Evolutionary conservation across 2,113 vertebrate species (phyloP).

Genomic region (Oxyura jamaicensis): DNA sequence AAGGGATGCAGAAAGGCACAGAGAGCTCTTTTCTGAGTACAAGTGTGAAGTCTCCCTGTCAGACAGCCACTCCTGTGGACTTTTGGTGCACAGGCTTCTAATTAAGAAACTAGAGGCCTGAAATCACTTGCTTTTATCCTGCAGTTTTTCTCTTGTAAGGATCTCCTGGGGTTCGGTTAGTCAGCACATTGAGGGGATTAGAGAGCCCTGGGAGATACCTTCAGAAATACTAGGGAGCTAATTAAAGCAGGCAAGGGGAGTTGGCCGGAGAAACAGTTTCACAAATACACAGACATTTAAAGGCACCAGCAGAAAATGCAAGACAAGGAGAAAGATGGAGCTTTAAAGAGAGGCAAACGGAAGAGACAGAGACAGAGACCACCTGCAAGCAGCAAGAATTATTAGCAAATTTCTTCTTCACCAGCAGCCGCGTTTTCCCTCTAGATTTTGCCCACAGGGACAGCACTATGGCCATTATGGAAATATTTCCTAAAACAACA

Average conservation of each 20-base stretch:
- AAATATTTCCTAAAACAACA: not conserved
- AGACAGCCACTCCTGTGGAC: not conserved
- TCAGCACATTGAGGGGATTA: constrained; percentile 13
- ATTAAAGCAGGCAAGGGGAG: constrained; percentile 15
- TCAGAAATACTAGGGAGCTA: constrained; percentile 8
- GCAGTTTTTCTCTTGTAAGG: constrained; percentile 1
- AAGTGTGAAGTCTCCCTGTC: not conserved
- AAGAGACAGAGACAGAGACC: not conserved
- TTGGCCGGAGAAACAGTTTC: not conserved
- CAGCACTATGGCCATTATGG: not conserved
- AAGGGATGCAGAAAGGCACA: not conserved
- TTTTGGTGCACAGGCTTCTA: not conserved
- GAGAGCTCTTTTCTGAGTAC: not conserved
- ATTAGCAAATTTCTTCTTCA: not conserved
- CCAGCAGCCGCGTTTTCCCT: not conserved
- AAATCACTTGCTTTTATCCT: constrained; percentile 21
- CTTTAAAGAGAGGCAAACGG: not conserved
- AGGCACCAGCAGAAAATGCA: not conserved
- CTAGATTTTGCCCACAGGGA: not conserved
- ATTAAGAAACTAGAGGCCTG: constrained; percentile 20
- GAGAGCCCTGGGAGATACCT: constrained; percentile 18
- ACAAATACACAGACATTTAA: not conserved
- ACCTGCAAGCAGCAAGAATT: not conserved
- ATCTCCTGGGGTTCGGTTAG: not conserved
- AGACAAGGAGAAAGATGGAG: not conserved